These are phyloP conservation scores for Calliphora vomitoria DNA, from an alignment of 2,888 invertebrate species.

Conservation along the genomic window DNA sequence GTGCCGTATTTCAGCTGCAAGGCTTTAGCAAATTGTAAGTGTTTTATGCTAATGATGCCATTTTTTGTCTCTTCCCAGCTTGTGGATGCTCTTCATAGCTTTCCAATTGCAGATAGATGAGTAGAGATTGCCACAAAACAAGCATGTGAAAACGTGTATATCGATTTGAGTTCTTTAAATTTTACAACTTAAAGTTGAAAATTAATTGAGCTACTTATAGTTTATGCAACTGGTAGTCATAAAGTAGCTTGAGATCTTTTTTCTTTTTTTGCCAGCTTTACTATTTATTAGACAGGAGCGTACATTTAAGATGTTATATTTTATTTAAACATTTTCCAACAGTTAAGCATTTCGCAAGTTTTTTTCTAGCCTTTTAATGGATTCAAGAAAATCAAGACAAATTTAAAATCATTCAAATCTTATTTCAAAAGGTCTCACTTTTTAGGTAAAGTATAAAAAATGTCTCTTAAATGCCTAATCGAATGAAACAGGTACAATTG, in stretches of 20 bases:
- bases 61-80: constrained; percentile 23
- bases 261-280: neutral
- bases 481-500: no score
- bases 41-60: constrained; percentile 72
- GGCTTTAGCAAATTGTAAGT: constrained; percentile 71
- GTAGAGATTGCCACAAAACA: constrained; percentile 35
- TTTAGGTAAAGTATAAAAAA: no score
- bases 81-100: constrained; percentile 24
- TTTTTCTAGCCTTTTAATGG: no score
- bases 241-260: constrained; percentile 44
- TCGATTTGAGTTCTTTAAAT: constrained; percentile 41
- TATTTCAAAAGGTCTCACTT: no score
- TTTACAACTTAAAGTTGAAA: constrained; percentile 52
- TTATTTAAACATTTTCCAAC: no score
- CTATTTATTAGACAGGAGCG: constrained; percentile 26
- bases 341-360: no score
- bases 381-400: no score
- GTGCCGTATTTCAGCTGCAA: constrained; percentile 63
- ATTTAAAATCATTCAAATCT: no score
- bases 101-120: constrained; percentile 29
- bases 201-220: constrained; percentile 74
- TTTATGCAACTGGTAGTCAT: constrained; percentile 66
- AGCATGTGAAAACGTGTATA: constrained; percentile 42
- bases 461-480: no score
- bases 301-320: neutral